Percentiles rank a stretch among this genome's conserved stretches.
Evolutionary conservation across 2,888 invertebrate genomes (phyloP).

Genomic region (Nymphalis c-album): DNA sequence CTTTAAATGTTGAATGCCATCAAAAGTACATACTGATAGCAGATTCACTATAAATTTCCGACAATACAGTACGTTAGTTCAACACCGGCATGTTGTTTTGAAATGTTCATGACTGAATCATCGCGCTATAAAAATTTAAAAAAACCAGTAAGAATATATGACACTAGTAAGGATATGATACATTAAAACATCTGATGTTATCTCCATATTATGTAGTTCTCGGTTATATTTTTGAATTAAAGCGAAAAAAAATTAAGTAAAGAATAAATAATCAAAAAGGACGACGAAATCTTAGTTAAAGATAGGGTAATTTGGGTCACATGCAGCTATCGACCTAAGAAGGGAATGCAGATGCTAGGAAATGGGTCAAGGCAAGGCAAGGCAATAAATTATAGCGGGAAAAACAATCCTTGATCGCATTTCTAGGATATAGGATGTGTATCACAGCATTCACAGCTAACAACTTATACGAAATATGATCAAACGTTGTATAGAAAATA

Average conservation of each 20-base stretch:
- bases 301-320: conserved; percentile 29
- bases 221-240: too few relatives aligned
- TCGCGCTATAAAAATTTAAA: not conserved
- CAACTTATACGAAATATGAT: conserved; percentile 3
- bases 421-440: conserved; percentile 27
- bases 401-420: conserved; percentile 36
- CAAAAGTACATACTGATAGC: not conserved
- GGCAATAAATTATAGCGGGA: conserved; percentile 35
- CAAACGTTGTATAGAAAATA: not conserved
- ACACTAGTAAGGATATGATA: too few relatives aligned
- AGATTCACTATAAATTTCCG: not conserved
- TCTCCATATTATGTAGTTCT: too few relatives aligned
- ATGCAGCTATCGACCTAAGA: conserved; percentile 34
- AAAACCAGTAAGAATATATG: not conserved
- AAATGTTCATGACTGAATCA: not conserved
- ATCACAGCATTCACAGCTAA: conserved; percentile 17
- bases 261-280: not conserved
- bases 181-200: too few relatives aligned
- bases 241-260: too few relatives aligned
- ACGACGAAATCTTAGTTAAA: conserved; percentile 7
- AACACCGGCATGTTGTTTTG: not conserved
- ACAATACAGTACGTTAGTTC: not conserved
- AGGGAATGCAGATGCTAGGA: conserved; percentile 35
- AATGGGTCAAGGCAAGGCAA: conserved; percentile 41
- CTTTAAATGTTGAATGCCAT: not conserved